Conservation (phyloP, 2,113 vertebrate species). For the Hypocryptadius cinnamomeus region DNA sequence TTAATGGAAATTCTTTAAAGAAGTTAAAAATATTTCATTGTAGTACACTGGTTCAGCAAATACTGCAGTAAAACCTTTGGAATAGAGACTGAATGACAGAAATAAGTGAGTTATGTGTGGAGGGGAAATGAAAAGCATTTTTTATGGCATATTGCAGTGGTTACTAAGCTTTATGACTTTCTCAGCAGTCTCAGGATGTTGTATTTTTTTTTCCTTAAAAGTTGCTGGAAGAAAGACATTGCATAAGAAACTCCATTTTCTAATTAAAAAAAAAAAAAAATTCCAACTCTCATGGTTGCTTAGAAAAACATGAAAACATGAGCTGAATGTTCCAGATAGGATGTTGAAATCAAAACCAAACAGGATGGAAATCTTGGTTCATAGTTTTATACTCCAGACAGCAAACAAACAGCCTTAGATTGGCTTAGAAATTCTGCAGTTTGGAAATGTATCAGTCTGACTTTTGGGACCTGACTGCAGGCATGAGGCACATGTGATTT, state of each 20-base stretch:
- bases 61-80: not conserved
- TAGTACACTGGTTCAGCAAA: not conserved
- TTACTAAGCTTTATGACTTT: not conserved
- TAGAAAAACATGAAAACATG: conserved; percentile 9
- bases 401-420: not conserved
- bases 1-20: not conserved
- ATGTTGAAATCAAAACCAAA: conserved; percentile 25
- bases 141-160: not conserved
- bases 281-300: not conserved
- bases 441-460: not conserved
- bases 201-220: not conserved
- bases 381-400: not conserved
- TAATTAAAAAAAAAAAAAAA: not conserved
- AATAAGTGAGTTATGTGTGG: not conserved
- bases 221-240: not conserved
- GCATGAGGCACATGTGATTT: not conserved
- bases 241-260: not conserved
- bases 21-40: not conserved
- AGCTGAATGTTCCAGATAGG: conserved; percentile 19
- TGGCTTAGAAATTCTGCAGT: not conserved
- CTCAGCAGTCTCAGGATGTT: not conserved
- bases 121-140: not conserved
- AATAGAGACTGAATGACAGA: not conserved
- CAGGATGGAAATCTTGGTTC: conserved; percentile 17
- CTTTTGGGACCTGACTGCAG: not conserved